Evolutionary conservation across 2,888 invertebrate species (phyloP).

Genomic region (Clepsis dumicolana): DNA sequence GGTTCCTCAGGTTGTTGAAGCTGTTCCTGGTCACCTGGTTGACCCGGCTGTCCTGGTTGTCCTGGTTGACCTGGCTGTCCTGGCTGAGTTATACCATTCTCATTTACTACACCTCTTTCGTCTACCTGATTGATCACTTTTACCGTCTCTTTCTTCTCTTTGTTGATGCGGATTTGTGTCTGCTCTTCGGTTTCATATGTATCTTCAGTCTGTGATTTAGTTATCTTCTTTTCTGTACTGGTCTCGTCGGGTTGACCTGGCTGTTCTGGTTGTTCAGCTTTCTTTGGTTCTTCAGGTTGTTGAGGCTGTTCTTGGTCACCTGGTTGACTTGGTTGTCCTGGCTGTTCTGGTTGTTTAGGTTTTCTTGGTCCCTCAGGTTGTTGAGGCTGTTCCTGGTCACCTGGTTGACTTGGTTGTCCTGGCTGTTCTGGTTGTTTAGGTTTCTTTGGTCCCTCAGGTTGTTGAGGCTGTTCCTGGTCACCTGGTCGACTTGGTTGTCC

Average conservation of each 20-base stretch:
- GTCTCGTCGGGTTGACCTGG: no score
- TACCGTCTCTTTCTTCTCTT: no score
- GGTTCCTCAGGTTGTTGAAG: not conserved
- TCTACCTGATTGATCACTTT: no score
- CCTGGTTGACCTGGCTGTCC: not conserved
- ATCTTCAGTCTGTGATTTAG: no score
- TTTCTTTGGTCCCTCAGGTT: constrained; percentile 3
- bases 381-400: not conserved
- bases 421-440: constrained; percentile 5
- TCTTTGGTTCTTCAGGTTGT: not conserved
- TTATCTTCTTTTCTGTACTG: no score
- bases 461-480: not conserved
- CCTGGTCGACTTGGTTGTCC: constrained; percentile 9
- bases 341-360: not conserved
- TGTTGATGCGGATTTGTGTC: no score
- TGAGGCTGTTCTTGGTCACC: not conserved
- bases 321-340: not conserved
- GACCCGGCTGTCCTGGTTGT: not conserved
- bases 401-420: not conserved
- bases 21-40: no score
- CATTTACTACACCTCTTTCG: no score
- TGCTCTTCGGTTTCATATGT: no score
- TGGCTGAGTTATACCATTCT: no score
- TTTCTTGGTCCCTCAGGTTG: not conserved
- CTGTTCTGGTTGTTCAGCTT: not conserved